Base-by-base conservation (phyloP, 1,140 invertebrate species). In the Leptestheria dahalacensis region DNA sequence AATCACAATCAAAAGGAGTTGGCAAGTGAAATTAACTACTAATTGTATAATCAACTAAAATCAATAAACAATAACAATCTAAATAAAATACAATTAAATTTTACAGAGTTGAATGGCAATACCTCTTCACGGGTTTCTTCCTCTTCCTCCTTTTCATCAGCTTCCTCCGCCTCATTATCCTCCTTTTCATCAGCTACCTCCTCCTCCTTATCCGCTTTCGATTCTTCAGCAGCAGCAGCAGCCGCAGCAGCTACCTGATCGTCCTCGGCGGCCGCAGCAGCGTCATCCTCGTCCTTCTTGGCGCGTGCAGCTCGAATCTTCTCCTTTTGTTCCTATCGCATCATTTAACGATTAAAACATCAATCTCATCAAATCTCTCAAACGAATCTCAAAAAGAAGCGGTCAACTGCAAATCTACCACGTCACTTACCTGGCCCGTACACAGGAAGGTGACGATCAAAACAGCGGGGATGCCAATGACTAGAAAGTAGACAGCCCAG, bases 401-500 rank as follows among this genome's bases (percentile, higher is more conserved):
- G n/a, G n/a, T 41, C 6, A 41, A 41, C 33, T 41, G 15, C 33
- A 41, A 41, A 15, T 15, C 15, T 41, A 9, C 33, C 33, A 9
- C 6, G 15, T 41, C 33, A 41, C 33, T 41, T 64, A 63, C 67
- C 65, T 66, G 68, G 59, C 74, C 73, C 53, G 78, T 80, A 78
- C 86, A 93, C 75, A 85, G 94, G 67, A 82, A 81, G 52, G 80
- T 76, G 72, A 90, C 83, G 63, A 94, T 78, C 64, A 89, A 70
- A 63, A 90, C 75, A 64, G 87, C 77, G 29, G 90, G 82, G 55
- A 95, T 71, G 63, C 85, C 85, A 71, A 87, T 74, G 57, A 83
- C 79, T 60, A 95, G 70, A 64, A 95, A 78, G 72, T 91, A 90
- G 21, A 76, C 60, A 56, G 80, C 86, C 84, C 88, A 95, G 61